Conservation (phyloP, 2,888 invertebrate genomes). For the Allygus modestus region DNA sequence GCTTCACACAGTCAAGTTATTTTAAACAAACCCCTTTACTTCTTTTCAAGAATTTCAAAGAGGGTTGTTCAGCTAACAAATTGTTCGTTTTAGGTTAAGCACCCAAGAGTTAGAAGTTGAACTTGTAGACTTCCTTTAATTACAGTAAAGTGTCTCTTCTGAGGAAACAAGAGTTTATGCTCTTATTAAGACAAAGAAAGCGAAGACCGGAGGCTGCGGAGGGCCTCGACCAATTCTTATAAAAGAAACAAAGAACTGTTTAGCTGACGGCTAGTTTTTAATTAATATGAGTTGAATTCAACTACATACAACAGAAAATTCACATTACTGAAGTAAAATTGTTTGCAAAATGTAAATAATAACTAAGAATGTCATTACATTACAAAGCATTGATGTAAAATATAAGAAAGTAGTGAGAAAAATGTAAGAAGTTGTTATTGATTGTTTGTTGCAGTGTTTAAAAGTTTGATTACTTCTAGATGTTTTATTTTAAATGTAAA, state of each 20-base stretch:
- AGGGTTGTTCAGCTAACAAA: constrained; percentile 25
- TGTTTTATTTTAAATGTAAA: no score
- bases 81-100: constrained; percentile 54
- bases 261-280: constrained; percentile 46
- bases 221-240: not conserved
- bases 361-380: no score
- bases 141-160: constrained; percentile 48
- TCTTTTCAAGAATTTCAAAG: constrained; percentile 29
- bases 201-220: not conserved
- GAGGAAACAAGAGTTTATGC: constrained; percentile 44
- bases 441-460: no score
- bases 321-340: no score
- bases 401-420: no score
- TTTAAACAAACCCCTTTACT: not conserved
- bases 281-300: constrained; percentile 11
- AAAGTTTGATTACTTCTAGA: no score
- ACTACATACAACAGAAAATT: no score
- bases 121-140: constrained; percentile 50
- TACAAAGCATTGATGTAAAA: no score
- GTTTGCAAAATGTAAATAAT: no score
- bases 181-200: constrained; percentile 42
- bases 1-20: not conserved
- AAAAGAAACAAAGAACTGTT: constrained; percentile 52
- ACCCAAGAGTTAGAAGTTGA: constrained; percentile 24
- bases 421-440: no score